Conservation (phyloP, 2,113 vertebrate species). For the Calcarius ornatus region DNA sequence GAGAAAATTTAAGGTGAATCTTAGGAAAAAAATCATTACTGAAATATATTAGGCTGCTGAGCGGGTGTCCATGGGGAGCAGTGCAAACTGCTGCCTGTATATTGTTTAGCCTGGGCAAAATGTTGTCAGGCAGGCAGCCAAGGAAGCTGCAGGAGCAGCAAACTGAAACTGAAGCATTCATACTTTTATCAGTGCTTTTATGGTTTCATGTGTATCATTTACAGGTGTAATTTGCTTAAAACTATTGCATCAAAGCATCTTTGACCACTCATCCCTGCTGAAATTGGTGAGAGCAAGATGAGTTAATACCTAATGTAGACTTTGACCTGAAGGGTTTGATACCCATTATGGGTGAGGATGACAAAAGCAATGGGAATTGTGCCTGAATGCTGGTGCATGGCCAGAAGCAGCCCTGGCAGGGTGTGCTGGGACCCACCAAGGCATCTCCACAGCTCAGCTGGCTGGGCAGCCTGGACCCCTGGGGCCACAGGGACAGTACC, state of each 20-base stretch:
- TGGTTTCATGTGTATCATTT: neutral
- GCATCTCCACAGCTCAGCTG: neutral
- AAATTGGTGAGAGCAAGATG: neutral
- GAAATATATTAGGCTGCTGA: slow-evolving; percentile 59
- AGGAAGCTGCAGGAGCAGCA: neutral
- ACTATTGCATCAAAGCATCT: neutral
- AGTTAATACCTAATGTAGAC: neutral
- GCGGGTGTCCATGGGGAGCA: neutral
- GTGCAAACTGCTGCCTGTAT: slow-evolving; percentile 25
- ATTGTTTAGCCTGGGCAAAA: slow-evolving; percentile 15
- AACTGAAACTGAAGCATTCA: neutral
- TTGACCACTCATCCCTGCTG: neutral
- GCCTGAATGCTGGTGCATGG: neutral
- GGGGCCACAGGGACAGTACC: rapidly evolving
- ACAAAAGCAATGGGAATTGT: neutral
- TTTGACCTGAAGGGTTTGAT: neutral
- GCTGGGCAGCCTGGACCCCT: neutral
- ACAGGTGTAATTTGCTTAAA: neutral
- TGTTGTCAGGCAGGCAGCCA: neutral
- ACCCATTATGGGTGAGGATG: neutral
- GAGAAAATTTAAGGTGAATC: slow-evolving; percentile 65
- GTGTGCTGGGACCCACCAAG: too few species aligned
- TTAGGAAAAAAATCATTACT: slow-evolving; percentile 65
- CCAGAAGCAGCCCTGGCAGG: neutral
- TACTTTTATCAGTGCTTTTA: neutral